Conservation (phyloP, 2,888 invertebrate species). For the Trichogramma dendrolimi region DNA sequence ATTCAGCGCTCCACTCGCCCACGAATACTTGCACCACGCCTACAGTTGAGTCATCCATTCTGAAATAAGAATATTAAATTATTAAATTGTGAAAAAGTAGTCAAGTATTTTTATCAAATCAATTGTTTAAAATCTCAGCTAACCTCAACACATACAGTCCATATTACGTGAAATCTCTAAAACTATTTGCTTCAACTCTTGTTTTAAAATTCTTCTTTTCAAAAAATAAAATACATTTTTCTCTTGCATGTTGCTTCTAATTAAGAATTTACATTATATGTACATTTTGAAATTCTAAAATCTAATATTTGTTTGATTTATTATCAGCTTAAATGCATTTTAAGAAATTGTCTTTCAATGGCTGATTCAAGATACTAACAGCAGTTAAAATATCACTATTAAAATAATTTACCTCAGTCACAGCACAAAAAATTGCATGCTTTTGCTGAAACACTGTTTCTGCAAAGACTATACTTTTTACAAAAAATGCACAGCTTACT, state of each 20-base stretch:
- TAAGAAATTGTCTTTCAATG: slow-evolving; percentile 6
- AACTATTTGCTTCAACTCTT: slow-evolving; percentile 33
- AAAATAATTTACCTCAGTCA: neutral
- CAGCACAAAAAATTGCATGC: neutral
- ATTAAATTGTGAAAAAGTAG: too few species aligned
- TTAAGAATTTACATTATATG: slow-evolving; percentile 5
- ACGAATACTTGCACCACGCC: slow-evolving; percentile 73
- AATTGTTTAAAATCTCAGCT: too few species aligned
- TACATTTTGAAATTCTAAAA: slow-evolving; percentile 17
- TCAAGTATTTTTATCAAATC: too few species aligned
- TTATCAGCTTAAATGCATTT: slow-evolving; percentile 11
- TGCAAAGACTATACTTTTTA: neutral
- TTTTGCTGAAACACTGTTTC: neutral
- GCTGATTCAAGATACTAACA: neutral
- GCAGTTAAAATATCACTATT: neutral
- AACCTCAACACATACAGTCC: too few species aligned
- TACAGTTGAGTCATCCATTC: slow-evolving; percentile 48
- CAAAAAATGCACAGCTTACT: neutral
- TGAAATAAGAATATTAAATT: neutral
- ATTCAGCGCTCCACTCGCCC: slow-evolving; percentile 80
- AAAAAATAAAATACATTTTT: slow-evolving; percentile 19
- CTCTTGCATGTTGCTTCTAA: slow-evolving; percentile 12
- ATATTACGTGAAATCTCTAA: neutral
- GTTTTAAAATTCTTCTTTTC: slow-evolving; percentile 15
- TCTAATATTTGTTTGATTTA: slow-evolving; percentile 3